Evolutionary conservation across 2,888 invertebrate genomes (phyloP).

Genomic region (Ptychoptera contaminata): DNA sequence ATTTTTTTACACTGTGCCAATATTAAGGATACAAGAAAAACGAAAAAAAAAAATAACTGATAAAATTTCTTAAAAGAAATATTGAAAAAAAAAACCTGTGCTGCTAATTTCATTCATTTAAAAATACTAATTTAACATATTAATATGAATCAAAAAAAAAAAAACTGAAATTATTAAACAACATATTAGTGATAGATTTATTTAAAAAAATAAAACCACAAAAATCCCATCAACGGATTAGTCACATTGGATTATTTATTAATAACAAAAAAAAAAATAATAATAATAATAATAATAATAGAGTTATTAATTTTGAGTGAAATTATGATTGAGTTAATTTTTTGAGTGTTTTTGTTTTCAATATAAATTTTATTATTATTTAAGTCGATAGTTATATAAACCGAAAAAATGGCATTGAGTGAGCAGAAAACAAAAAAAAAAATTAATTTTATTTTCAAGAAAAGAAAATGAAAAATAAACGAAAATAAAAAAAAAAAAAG

Average conservation of each 20-base stretch:
- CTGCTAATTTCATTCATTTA: too few species aligned
- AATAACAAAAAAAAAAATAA: background rate
- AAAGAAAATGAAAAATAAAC: too few species aligned
- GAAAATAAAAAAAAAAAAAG: too few species aligned
- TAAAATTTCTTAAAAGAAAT: too few species aligned
- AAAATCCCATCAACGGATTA: too few species aligned
- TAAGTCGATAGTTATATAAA: background rate
- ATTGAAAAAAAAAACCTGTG: background rate
- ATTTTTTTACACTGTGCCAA: too few species aligned
- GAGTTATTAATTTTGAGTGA: background rate
- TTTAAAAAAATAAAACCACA: background rate
- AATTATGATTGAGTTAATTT: too few species aligned
- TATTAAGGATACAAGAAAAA: too few species aligned
- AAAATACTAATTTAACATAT: background rate
- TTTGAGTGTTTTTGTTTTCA: background rate
- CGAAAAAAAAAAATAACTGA: background rate
- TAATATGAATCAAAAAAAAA: background rate
- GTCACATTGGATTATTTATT: too few species aligned
- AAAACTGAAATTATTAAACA: background rate
- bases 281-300: background rate
- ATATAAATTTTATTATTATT: background rate
- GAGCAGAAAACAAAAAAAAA: too few species aligned
- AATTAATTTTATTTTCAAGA: too few species aligned
- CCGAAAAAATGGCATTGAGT: background rate
- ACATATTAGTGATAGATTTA: background rate